phyloP scores from a whole-genome alignment of 2,888 invertebrate genomes.

The Yponomeuta cagnagella region DNA sequence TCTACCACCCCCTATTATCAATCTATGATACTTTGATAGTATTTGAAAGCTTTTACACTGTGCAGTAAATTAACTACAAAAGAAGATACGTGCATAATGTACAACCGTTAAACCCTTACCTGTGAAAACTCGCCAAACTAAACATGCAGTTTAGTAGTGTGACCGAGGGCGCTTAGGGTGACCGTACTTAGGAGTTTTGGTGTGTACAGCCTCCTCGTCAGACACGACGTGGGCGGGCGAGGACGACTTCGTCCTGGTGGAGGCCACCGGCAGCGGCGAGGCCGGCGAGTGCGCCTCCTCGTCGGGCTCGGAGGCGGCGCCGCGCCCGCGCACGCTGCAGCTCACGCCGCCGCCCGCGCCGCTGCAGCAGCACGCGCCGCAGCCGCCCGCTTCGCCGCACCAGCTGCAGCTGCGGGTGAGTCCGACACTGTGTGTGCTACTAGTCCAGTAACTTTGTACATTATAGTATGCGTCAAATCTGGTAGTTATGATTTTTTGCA shows the following conservation, averaged over 20 bases:
- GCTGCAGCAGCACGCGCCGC: slow-evolving; percentile 21
- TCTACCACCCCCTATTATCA: too few species aligned
- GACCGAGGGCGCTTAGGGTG: too few species aligned
- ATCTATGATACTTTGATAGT: too few species aligned
- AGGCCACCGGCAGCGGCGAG: slow-evolving; percentile 80
- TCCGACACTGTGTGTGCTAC: neutral
- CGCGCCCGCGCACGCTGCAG: slow-evolving; percentile 58
- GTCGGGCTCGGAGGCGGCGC: slow-evolving; percentile 47
- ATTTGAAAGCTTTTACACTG: too few species aligned
- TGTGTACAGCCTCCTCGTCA: slow-evolving; percentile 55
- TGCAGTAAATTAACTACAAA: too few species aligned
- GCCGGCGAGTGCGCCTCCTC: slow-evolving; percentile 49
- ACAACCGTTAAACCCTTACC: too few species aligned
- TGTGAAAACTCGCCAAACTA: too few species aligned
- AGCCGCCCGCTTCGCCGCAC: slow-evolving; percentile 22
- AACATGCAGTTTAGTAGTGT: too few species aligned
- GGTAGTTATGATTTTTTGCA: too few species aligned
- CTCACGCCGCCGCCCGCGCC: slow-evolving; percentile 28
- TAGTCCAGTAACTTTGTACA: too few species aligned
- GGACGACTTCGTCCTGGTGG: slow-evolving; percentile 90
- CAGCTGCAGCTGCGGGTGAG: slow-evolving; percentile 16
- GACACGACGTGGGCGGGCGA: slow-evolving; percentile 79
- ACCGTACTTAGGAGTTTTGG: neutral
- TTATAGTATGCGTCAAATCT: too few species aligned
- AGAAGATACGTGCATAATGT: too few species aligned